Conservation (phyloP, 2,888 invertebrate genomes). For the Heliconius aoede region DNA sequence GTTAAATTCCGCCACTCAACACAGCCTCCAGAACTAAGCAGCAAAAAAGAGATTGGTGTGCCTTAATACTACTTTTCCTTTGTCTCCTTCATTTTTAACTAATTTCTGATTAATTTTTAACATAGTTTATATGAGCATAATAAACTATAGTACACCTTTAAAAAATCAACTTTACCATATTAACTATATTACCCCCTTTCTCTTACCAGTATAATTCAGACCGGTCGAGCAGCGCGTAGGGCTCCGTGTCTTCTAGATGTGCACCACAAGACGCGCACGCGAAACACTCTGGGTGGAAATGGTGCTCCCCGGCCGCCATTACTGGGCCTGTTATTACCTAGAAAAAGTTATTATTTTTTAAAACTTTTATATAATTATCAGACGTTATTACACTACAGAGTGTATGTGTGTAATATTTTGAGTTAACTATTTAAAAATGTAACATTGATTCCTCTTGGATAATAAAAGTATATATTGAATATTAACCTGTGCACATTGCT, state of each 20-base stretch:
- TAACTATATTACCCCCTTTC: not conserved
- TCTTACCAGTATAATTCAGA: slow-evolving; percentile 92
- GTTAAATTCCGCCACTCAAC: too few species aligned
- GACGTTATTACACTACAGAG: not conserved
- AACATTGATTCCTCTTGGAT: too few species aligned
- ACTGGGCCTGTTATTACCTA: slow-evolving; percentile 91
- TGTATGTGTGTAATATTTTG: too few species aligned
- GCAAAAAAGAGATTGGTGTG: too few species aligned
- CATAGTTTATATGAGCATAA: too few species aligned
- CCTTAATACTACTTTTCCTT: too few species aligned
- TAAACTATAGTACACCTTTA: not conserved
- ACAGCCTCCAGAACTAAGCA: too few species aligned
- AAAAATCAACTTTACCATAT: not conserved
- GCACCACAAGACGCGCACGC: slow-evolving; percentile 91
- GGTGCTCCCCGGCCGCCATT: slow-evolving; percentile 97
- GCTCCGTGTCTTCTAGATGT: slow-evolving; percentile 96
- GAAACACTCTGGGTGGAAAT: slow-evolving; percentile 98
- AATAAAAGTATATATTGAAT: too few species aligned
- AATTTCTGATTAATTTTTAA: too few species aligned
- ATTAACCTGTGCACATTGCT: slow-evolving; percentile 91
- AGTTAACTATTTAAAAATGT: too few species aligned
- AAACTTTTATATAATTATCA: not conserved
- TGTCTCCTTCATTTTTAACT: too few species aligned
- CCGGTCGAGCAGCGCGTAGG: slow-evolving; percentile 95
- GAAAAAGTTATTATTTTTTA: not conserved